phyloP scores from a whole-genome alignment of 2,888 invertebrate genomes.

The Synergus japonicus region DNA sequence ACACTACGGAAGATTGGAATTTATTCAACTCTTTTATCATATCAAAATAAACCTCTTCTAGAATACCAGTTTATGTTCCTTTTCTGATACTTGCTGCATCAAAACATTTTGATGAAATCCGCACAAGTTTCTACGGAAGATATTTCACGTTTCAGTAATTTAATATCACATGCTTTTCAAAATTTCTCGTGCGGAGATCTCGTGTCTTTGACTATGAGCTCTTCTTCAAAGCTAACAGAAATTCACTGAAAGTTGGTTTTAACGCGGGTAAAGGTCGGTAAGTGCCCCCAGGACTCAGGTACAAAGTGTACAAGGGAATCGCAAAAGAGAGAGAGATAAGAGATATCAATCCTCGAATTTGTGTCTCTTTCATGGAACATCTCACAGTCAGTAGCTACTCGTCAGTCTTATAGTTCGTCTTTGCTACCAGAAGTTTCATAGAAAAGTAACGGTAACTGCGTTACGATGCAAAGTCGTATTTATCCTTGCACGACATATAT shows the following conservation, averaged over 20 bases:
- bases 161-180: conserved; percentile 32
- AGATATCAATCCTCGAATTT: not conserved
- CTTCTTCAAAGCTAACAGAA: conserved; percentile 30
- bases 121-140: not conserved
- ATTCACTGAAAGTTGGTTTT: conserved; percentile 29
- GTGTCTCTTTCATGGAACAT: not conserved
- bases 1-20: not conserved
- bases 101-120: not conserved
- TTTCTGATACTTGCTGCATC: not conserved
- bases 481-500: not conserved
- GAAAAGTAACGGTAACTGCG: not conserved
- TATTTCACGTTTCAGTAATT: conserved; percentile 31
- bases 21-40: not conserved
- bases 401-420: not conserved
- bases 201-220: conserved; percentile 32
- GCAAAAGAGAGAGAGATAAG: not conserved
- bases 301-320: conserved; percentile 36
- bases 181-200: conserved; percentile 9
- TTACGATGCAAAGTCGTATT: conserved; percentile 29
- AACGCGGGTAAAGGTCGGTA: conserved; percentile 34
- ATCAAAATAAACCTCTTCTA: not conserved
- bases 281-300: conserved; percentile 18
- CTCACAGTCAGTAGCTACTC: not conserved
- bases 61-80: not conserved
- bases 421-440: not conserved